Evolutionary conservation across 2,888 invertebrate genomes (phyloP).

Genomic region (Nemotelus pantherinus): DNA sequence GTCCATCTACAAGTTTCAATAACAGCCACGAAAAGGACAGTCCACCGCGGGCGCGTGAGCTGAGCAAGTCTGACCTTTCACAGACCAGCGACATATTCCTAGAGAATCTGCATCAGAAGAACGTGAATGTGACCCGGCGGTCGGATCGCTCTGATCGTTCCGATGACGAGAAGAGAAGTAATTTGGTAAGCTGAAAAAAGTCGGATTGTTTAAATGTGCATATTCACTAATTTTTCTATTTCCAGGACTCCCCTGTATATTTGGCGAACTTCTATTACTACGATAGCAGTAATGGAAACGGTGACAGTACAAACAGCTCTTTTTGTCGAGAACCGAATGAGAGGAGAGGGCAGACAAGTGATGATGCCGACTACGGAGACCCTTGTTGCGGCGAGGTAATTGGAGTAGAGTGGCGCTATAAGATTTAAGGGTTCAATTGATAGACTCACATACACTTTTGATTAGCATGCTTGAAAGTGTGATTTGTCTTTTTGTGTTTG

Average conservation of each 20-base stretch:
- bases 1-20: slow-evolving; percentile 53
- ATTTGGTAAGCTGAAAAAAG: slow-evolving; percentile 9
- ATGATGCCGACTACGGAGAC: slow-evolving; percentile 28
- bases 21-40: slow-evolving; percentile 60
- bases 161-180: slow-evolving; percentile 32
- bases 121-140: slow-evolving; percentile 39
- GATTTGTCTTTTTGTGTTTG: neutral
- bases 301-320: slow-evolving; percentile 28
- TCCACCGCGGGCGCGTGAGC: slow-evolving; percentile 58
- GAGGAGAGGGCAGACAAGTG: neutral
- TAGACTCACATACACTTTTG: neutral
- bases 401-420: slow-evolving; percentile 28
- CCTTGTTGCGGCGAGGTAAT: slow-evolving; percentile 37
- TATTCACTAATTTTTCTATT: neutral
- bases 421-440: slow-evolving; percentile 15
- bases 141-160: slow-evolving; percentile 23
- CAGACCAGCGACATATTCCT: slow-evolving; percentile 61
- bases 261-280: slow-evolving; percentile 30
- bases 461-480: neutral
- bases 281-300: slow-evolving; percentile 21
- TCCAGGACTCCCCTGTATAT: slow-evolving; percentile 28
- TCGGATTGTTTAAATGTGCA: neutral
- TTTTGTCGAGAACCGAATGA: slow-evolving; percentile 13
- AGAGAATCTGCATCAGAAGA: slow-evolving; percentile 56
- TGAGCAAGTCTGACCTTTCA: slow-evolving; percentile 60